Evolutionary conservation across 2,888 invertebrate genomes (phyloP).

Genomic region (Ophion slaviceki): DNA sequence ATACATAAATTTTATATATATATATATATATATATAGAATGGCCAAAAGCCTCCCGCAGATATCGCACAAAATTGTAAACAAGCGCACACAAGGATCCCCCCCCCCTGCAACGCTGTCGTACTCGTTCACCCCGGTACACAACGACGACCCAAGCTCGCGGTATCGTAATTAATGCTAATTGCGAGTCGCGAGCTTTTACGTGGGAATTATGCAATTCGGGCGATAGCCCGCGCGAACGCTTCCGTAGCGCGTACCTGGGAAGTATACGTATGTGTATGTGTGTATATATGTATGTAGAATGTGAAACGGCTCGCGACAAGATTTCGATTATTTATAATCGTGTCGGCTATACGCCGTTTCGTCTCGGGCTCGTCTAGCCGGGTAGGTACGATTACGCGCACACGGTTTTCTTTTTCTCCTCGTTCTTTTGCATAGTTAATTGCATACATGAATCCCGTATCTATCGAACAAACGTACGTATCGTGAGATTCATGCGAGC

Average conservation of each 20-base stretch:
- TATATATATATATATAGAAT: neutral
- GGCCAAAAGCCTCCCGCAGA: conserved; percentile 38
- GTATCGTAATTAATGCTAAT: conserved; percentile 80
- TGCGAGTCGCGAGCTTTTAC: conserved; percentile 73
- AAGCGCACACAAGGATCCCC: conserved; percentile 61
- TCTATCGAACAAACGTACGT: conserved; percentile 48
- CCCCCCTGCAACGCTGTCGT: conserved; percentile 12
- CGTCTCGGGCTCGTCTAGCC: conserved; percentile 36
- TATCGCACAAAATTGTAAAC: conserved; percentile 75
- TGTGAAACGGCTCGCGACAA: conserved; percentile 55
- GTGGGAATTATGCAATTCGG: conserved; percentile 72
- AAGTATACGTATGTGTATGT: conserved; percentile 2
- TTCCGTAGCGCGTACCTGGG: conserved; percentile 58
- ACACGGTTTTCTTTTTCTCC: conserved; percentile 39
- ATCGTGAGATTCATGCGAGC: conserved; percentile 31
- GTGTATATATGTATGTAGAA: conserved; percentile 28
- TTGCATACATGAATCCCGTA: conserved; percentile 53
- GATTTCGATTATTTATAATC: conserved; percentile 67
- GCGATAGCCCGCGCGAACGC: conserved; percentile 69
- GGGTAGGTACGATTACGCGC: conserved; percentile 44
- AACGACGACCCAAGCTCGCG: conserved; percentile 67
- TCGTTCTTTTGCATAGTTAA: conserved; percentile 47
- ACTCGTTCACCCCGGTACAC: conserved; percentile 30
- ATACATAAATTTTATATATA: conserved; percentile 28
- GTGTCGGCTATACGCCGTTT: conserved; percentile 41